A percentile compares a stretch with the other conserved stretches of the same genome.
Evolutionary conservation across 2,113 vertebrate genomes (phyloP).

Genomic region (Parotia lawesii): DNA sequence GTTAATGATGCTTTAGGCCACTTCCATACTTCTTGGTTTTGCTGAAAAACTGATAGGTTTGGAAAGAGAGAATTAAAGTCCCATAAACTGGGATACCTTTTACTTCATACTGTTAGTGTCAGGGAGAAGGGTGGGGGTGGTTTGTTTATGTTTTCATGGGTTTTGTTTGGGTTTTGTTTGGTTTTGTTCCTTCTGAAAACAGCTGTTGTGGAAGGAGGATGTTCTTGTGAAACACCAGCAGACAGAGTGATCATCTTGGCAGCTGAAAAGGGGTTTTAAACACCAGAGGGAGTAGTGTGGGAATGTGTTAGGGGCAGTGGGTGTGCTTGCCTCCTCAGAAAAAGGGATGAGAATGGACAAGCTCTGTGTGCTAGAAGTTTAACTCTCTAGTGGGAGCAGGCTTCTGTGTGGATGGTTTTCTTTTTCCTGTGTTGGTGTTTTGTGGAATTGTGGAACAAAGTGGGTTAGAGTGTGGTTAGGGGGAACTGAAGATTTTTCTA

Average conservation of each 20-base stretch:
- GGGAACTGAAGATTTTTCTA: neutral
- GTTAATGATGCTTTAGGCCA: neutral
- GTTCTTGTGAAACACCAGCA: neutral
- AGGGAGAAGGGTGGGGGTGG: neutral
- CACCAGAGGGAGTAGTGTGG: neutral
- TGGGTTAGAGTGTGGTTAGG: neutral
- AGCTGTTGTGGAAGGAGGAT: neutral
- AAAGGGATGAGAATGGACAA: neutral
- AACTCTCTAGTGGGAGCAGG: neutral
- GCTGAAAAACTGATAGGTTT: neutral
- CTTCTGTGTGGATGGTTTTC: neutral
- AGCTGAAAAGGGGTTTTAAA: neutral
- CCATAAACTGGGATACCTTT: neutral
- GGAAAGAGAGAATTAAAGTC: neutral
- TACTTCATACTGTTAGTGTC: accelerated
- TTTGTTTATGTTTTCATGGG: neutral
- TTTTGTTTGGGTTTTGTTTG: neutral
- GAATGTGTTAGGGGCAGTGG: neutral
- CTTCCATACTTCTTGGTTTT: neutral
- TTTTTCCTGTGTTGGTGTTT: neutral
- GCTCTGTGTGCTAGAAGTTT: neutral
- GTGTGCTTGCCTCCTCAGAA: neutral
- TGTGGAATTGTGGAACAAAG: neutral
- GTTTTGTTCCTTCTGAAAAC: neutral
- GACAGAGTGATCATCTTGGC: neutral